These are phyloP conservation scores for Craseonycteris thonglongyai DNA, from an alignment of 2,113 vertebrate genomes.

Conservation along the genomic window DNA sequence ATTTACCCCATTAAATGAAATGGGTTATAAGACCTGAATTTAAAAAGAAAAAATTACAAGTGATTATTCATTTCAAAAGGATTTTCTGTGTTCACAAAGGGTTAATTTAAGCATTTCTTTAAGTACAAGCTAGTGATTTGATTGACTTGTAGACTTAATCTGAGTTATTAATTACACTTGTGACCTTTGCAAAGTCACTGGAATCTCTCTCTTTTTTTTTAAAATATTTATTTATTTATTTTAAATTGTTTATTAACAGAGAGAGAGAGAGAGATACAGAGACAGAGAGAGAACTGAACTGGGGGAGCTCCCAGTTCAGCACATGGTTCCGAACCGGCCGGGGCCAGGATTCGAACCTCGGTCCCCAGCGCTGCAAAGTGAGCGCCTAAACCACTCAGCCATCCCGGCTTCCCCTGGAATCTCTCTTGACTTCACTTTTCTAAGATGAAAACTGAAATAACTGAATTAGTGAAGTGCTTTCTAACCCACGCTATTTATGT, in stretches of 20 bases:
- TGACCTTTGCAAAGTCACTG: slow-evolving; percentile 23
- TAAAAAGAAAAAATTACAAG: neutral
- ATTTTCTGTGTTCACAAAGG: neutral
- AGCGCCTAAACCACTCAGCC: too few relatives aligned
- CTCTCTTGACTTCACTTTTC: neutral
- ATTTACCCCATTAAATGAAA: slow-evolving; percentile 2
- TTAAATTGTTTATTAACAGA: too few relatives aligned
- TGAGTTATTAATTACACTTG: slow-evolving; percentile 24
- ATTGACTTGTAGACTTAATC: neutral
- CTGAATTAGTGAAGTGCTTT: neutral
- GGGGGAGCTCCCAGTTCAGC: too few relatives aligned
- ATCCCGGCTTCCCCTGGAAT: too few relatives aligned
- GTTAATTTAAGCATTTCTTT: neutral
- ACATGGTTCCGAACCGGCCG: too few relatives aligned
- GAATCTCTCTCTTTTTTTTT: neutral
- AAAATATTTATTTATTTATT: too few relatives aligned
- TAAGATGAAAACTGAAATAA: neutral
- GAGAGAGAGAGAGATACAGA: too few relatives aligned
- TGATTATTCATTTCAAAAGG: slow-evolving; percentile 6
- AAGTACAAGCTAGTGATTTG: neutral
- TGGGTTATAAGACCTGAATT: neutral
- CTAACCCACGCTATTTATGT: neutral
- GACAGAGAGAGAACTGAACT: too few relatives aligned
- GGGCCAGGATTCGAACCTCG: too few relatives aligned
- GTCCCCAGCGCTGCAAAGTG: too few relatives aligned